These are phyloP conservation scores for Drosophila grimshawi DNA, from an alignment of 1,140 invertebrate species.

Conservation along the genomic window DNA sequence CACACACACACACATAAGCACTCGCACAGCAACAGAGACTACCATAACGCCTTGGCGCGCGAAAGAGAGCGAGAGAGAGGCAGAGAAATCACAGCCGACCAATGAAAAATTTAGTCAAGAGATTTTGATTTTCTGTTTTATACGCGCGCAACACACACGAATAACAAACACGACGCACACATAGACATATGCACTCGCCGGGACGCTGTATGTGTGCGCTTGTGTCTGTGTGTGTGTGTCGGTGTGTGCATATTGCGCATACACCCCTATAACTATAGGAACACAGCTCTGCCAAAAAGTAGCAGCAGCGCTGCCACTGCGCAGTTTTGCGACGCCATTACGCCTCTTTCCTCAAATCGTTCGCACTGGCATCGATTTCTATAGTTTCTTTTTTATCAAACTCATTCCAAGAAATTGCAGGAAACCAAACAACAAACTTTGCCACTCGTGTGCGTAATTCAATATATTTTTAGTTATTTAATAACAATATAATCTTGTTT, in stretches of 20 bases:
- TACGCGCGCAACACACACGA: slow-evolving; percentile 69
- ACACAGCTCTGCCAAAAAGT: slow-evolving; percentile 48
- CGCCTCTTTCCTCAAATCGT: slow-evolving; percentile 40
- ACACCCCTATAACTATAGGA: slow-evolving; percentile 59
- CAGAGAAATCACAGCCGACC: slow-evolving; percentile 84
- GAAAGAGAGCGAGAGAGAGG: slow-evolving; percentile 47
- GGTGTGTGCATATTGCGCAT: slow-evolving; percentile 40
- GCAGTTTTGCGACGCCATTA: slow-evolving; percentile 58
- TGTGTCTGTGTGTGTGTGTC: slow-evolving; percentile 32
- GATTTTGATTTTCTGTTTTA: slow-evolving; percentile 85
- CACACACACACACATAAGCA: slow-evolving; percentile 19
- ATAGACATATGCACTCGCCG: slow-evolving; percentile 25
- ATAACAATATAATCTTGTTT: too few species aligned
- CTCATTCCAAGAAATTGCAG: too few species aligned
- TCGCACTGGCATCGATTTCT: slow-evolving; percentile 42
- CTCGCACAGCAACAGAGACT: not conserved
- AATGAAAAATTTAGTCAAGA: slow-evolving; percentile 85
- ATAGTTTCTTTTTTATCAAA: not conserved
- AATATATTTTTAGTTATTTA: too few species aligned
- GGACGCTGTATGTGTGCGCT: slow-evolving; percentile 18
- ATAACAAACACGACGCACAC: slow-evolving; percentile 51
- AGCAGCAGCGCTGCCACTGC: slow-evolving; percentile 35
- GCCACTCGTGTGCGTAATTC: too few species aligned
- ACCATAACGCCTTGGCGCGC: slow-evolving; percentile 29
- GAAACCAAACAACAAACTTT: too few species aligned